phyloP scores from a whole-genome alignment of 2,888 invertebrate genomes.

The Euspilapteryx auroguttella region DNA sequence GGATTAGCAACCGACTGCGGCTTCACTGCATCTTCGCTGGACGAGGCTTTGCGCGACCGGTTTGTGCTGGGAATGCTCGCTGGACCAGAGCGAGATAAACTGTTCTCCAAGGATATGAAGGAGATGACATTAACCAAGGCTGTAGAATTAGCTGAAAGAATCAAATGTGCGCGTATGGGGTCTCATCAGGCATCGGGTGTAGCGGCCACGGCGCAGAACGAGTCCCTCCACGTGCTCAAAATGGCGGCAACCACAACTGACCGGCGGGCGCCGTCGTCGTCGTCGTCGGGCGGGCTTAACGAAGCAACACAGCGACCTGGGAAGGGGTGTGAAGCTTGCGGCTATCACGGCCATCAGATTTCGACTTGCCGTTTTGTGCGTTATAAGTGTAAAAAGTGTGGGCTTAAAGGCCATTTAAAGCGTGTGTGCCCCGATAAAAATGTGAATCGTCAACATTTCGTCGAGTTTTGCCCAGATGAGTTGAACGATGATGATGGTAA shows the following conservation, averaged over 20 bases:
- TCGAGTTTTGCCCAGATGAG: too few relatives aligned
- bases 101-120: not conserved
- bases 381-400: too few relatives aligned
- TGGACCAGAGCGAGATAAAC: not conserved
- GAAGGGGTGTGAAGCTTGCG: not conserved
- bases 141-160: not conserved
- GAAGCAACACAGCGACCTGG: too few relatives aligned
- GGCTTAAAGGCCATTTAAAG: slow-evolving; percentile 1
- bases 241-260: too few relatives aligned
- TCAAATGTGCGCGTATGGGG: slow-evolving; percentile 1
- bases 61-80: slow-evolving; percentile 1
- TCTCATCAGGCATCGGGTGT: not conserved
- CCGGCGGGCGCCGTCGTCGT: too few relatives aligned
- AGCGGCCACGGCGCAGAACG: too few relatives aligned
- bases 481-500: not conserved
- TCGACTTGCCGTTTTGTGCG: not conserved
- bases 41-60: not conserved
- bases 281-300: not conserved
- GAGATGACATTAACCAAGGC: slow-evolving; percentile 1
- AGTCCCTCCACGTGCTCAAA: not conserved
- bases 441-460: not conserved
- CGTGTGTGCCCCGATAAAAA: not conserved
- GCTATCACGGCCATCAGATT: not conserved
- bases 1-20: not conserved
- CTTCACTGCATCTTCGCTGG: not conserved